Conservation (phyloP, 2,113 vertebrate genomes). For the Bubo scandiacus region DNA sequence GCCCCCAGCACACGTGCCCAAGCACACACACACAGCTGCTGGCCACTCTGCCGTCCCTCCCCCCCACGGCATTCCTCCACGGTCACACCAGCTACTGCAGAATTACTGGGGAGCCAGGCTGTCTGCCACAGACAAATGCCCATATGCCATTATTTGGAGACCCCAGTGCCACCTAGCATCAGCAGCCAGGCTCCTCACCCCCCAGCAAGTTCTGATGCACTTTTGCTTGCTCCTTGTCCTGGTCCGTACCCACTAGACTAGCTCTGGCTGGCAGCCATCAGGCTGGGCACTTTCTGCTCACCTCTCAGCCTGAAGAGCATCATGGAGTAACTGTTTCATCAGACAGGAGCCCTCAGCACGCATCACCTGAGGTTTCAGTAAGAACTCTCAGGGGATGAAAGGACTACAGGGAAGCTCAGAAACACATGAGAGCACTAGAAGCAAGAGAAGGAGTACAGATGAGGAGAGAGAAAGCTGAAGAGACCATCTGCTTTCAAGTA, state of each 20-base stretch:
- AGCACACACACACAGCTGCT: not conserved
- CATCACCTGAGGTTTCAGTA: not conserved
- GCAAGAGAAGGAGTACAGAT: not conserved
- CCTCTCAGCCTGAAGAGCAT: not conserved
- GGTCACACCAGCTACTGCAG: constrained; percentile 38
- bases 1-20: not conserved
- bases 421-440: not conserved
- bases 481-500: not conserved
- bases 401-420: constrained; percentile 1
- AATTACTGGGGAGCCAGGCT: constrained; percentile 56
- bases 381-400: not conserved
- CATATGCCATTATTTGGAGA: not conserved
- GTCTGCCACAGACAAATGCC: constrained; percentile 29
- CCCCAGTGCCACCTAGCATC: not conserved
- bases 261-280: not conserved
- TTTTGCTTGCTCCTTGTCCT: not conserved
- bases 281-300: not conserved
- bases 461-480: not conserved
- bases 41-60: not conserved
- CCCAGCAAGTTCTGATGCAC: not conserved
- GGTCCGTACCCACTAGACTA: not conserved
- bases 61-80: not conserved
- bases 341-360: not conserved
- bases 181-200: not conserved
- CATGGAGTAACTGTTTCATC: constrained; percentile 34